Evolutionary conservation across 2,888 invertebrate species (phyloP).

Genomic region (Synergus japonicus): DNA sequence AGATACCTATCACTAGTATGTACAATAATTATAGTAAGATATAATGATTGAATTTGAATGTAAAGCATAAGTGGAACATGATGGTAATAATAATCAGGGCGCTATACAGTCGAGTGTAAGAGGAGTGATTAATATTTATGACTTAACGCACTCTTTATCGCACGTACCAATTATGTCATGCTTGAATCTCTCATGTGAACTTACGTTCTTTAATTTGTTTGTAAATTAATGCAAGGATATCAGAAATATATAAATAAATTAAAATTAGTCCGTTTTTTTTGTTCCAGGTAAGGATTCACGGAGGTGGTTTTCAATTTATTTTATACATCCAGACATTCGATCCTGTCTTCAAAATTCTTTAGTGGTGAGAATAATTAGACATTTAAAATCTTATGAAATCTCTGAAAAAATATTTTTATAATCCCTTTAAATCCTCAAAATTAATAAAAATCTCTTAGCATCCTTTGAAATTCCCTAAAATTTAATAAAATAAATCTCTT

Average conservation of each 20-base stretch:
- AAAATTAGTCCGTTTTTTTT: constrained; percentile 50
- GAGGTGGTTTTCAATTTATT: constrained; percentile 41
- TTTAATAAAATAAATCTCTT: too few relatives aligned
- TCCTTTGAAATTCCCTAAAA: too few relatives aligned
- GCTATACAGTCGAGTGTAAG: constrained; percentile 48
- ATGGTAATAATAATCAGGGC: constrained; percentile 53
- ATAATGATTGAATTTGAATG: constrained; percentile 48
- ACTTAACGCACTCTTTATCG: constrained; percentile 58
- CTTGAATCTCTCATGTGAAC: constrained; percentile 38
- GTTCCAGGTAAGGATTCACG: constrained; percentile 69
- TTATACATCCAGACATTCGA: background rate
- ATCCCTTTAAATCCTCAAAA: too few relatives aligned
- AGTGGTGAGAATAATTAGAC: background rate
- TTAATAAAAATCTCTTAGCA: too few relatives aligned
- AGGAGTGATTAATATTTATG: constrained; percentile 64
- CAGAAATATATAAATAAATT: constrained; percentile 44
- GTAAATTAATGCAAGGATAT: constrained; percentile 28
- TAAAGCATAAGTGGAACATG: constrained; percentile 40
- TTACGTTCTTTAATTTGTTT: constrained; percentile 42
- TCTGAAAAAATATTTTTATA: too few relatives aligned
- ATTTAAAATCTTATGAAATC: too few relatives aligned
- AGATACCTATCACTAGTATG: too few relatives aligned
- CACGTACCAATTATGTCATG: constrained; percentile 50
- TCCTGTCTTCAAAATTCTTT: background rate
- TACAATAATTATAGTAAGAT: constrained; percentile 4